These are phyloP conservation scores for Orius insidiosus DNA, from an alignment of 1,140 invertebrate species.

Conservation along the genomic window DNA sequence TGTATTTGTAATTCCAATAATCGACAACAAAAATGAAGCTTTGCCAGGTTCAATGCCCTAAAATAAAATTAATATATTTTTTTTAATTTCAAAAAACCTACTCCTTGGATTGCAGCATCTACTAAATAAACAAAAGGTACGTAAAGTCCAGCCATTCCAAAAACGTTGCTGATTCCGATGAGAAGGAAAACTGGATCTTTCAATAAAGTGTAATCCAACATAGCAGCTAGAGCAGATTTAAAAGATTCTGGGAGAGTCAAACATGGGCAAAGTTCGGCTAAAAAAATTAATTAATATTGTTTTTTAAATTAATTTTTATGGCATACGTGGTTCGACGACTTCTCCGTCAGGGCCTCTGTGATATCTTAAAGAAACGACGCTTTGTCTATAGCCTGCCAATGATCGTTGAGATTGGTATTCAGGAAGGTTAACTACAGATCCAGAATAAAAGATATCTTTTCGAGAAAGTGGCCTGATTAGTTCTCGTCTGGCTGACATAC, in stretches of 20 bases:
- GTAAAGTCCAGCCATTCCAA: constrained; percentile 86
- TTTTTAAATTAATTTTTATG: background rate
- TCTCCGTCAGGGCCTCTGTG: constrained; percentile 44
- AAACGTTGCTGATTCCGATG: constrained; percentile 85
- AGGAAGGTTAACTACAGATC: constrained; percentile 76
- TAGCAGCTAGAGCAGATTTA: constrained; percentile 65
- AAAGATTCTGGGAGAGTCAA: constrained; percentile 60
- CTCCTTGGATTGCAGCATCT: constrained; percentile 53
- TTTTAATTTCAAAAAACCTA: constrained; percentile 28
- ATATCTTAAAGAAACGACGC: constrained; percentile 52
- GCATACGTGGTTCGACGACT: constrained; percentile 43
- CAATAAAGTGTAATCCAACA: constrained; percentile 83
- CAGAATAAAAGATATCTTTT: constrained; percentile 97
- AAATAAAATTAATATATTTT: constrained; percentile 20
- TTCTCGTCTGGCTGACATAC: constrained; percentile 31
- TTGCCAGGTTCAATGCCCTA: constrained; percentile 52
- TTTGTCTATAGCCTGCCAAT: constrained; percentile 68
- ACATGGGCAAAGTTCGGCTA: constrained; percentile 51
- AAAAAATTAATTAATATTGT: background rate
- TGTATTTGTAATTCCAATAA: constrained; percentile 92
- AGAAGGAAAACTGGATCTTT: constrained; percentile 82
- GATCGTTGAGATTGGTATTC: constrained; percentile 87
- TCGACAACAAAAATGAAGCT: constrained; percentile 77
- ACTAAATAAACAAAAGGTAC: constrained; percentile 90
- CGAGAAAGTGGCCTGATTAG: constrained; percentile 81